Evolutionary conservation across 23 tunicate genomes (phyloP).

Genomic region (Trididemnum nubilum): DNA sequence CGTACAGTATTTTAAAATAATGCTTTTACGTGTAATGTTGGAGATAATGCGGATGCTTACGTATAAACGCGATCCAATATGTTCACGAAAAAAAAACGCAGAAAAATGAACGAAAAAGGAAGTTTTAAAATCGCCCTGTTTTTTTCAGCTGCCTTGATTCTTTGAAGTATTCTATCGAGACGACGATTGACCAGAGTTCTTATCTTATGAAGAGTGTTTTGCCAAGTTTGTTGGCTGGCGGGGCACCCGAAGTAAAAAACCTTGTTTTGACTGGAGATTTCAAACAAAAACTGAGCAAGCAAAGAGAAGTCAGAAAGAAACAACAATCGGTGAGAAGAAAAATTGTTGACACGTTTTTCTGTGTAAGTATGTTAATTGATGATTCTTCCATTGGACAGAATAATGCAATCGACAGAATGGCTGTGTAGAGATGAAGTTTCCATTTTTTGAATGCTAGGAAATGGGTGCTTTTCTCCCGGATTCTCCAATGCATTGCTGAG

Average conservation of each 20-base stretch:
- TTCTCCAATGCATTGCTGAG: background rate
- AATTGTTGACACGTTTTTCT: too few species aligned
- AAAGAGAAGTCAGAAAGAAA: slow-evolving; percentile 2
- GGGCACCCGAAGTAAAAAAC: background rate
- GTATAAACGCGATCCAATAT: too few species aligned
- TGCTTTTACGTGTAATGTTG: too few species aligned
- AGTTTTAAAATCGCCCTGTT: too few species aligned
- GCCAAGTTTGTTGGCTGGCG: slow-evolving; percentile 1
- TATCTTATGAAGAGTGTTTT: slow-evolving; percentile 1
- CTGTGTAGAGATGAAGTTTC: too few species aligned
- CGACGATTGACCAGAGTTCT: background rate
- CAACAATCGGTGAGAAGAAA: slow-evolving; percentile 6
- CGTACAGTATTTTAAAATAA: too few species aligned
- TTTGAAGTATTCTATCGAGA: slow-evolving; percentile 8
- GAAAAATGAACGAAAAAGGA: too few species aligned
- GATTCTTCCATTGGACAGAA: background rate
- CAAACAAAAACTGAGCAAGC: background rate
- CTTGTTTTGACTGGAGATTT: slow-evolving; percentile 23
- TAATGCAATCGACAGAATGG: too few species aligned
- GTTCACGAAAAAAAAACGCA: too few species aligned
- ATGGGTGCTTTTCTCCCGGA: too few species aligned
- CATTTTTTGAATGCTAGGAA: background rate
- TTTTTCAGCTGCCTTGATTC: slow-evolving; percentile 9
- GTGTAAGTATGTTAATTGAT: background rate
- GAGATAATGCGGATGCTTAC: too few species aligned